These are phyloP conservation scores for Pantherophis alleghaniensis DNA, from an alignment of 2,797 vertebrate genomes.

Conservation along the genomic window DNA sequence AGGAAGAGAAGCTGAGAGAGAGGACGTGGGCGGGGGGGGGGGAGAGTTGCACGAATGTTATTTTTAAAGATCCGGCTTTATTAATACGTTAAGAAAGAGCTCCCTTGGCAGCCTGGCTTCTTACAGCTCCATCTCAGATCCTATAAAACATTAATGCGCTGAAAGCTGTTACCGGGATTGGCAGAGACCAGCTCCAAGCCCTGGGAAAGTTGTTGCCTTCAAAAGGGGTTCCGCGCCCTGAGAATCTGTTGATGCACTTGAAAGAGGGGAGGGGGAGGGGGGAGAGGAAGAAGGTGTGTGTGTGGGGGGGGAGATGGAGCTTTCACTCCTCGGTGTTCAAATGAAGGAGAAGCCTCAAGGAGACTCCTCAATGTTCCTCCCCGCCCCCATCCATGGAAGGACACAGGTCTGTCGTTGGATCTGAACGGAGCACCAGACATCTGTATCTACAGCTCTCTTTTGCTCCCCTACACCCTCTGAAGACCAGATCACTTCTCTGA, in stretches of 20 bases:
- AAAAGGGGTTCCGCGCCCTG: conserved; percentile 48
- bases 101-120: conserved; percentile 79
- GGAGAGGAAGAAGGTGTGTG: background rate
- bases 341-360: background rate
- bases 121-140: conserved; percentile 81
- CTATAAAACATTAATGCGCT: conserved; percentile 88
- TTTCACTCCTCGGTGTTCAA: background rate
- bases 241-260: conserved; percentile 42
- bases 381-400: background rate
- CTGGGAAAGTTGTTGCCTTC: conserved; percentile 59
- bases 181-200: conserved; percentile 61
- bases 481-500: background rate
- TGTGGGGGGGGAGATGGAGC: background rate
- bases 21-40: background rate
- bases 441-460: background rate
- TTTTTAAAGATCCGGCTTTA: conserved; percentile 82
- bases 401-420: background rate
- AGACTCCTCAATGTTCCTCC: background rate
- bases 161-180: conserved; percentile 78
- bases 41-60: conserved; percentile 52
- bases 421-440: background rate
- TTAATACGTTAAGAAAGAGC: conserved; percentile 81
- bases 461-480: background rate
- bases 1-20: background rate
- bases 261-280: background rate